Percentiles rank a stretch among this genome's conserved stretches.
These are phyloP conservation scores for Hydrozoanthus tunicans DNA, from an alignment of 64 coral and sea anemone genomes.

Conservation along the genomic window DNA sequence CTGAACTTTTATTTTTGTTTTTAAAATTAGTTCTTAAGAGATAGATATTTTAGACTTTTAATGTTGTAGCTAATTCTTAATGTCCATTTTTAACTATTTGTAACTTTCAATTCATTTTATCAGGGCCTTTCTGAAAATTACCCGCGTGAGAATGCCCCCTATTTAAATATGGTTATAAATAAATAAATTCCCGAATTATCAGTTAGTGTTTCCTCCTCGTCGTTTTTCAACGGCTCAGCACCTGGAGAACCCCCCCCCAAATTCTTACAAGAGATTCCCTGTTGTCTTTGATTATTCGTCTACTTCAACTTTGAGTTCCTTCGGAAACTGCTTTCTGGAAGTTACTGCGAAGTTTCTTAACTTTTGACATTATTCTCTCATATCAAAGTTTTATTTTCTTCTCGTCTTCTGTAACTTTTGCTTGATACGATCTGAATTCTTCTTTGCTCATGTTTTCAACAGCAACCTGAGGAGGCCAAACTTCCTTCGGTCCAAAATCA, in stretches of 20 bases:
- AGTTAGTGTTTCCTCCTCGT: not conserved
- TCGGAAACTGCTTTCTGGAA: conserved; percentile 64
- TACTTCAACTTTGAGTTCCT: conserved; percentile 53
- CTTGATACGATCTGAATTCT: conserved; percentile 50
- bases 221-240: conserved; percentile 51
- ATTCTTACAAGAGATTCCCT: conserved; percentile 57
- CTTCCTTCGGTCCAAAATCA: conserved; percentile 32
- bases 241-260: conserved; percentile 55
- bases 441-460: no score
- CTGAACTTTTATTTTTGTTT: no score
- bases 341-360: conserved; percentile 55
- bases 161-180: no score
- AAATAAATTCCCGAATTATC: not conserved
- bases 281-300: conserved; percentile 66
- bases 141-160: no score
- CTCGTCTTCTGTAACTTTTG: conserved; percentile 31
- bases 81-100: no score
- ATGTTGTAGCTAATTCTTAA: no score
- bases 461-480: not conserved
- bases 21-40: no score
- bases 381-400: conserved; percentile 53
- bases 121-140: no score
- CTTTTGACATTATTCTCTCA: conserved; percentile 61
- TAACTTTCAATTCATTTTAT: no score
- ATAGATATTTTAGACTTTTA: no score